Conservation (phyloP, 30 jellyfish, hydroid and myxozoan genomes). For the Pelagia noctiluca region DNA sequence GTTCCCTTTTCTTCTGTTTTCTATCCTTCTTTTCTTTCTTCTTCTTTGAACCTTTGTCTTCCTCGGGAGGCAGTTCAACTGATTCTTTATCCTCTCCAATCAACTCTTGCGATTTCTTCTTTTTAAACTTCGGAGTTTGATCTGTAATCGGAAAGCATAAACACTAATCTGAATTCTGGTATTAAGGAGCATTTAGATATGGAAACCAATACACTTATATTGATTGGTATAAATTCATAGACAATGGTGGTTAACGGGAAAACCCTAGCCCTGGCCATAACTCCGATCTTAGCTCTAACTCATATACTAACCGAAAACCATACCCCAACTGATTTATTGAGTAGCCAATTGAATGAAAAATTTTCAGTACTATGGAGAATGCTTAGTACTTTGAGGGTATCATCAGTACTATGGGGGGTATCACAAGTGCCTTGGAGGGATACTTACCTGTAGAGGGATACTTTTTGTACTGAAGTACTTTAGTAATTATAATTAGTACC, state of each 20-base stretch:
- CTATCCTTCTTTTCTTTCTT: conserved; percentile 16
- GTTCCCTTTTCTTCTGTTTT: not conserved
- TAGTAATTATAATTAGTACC: too few relatives aligned
- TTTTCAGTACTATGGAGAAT: too few relatives aligned
- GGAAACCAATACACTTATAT: not conserved
- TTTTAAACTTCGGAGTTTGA: conserved; percentile 45
- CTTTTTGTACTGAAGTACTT: too few relatives aligned
- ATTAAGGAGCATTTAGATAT: not conserved
- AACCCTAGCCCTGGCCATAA: not conserved
- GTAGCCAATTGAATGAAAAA: too few relatives aligned
- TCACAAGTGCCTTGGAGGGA: too few relatives aligned
- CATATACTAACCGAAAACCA: too few relatives aligned
- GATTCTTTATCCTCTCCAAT: conserved; percentile 13
- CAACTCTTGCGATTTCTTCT: conserved; percentile 15
- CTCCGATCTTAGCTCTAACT: too few relatives aligned
- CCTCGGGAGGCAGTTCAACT: conserved; percentile 32
- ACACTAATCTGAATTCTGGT: not conserved
- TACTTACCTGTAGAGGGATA: too few relatives aligned
- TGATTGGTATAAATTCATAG: not conserved
- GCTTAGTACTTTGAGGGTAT: too few relatives aligned
- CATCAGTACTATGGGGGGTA: too few relatives aligned
- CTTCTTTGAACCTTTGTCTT: conserved; percentile 19
- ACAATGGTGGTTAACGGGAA: not conserved
- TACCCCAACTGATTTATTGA: too few relatives aligned
- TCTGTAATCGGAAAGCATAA: not conserved